These are phyloP conservation scores for Macroteleia sp. DNA, from an alignment of 2,888 invertebrate species.

Conservation along the genomic window DNA sequence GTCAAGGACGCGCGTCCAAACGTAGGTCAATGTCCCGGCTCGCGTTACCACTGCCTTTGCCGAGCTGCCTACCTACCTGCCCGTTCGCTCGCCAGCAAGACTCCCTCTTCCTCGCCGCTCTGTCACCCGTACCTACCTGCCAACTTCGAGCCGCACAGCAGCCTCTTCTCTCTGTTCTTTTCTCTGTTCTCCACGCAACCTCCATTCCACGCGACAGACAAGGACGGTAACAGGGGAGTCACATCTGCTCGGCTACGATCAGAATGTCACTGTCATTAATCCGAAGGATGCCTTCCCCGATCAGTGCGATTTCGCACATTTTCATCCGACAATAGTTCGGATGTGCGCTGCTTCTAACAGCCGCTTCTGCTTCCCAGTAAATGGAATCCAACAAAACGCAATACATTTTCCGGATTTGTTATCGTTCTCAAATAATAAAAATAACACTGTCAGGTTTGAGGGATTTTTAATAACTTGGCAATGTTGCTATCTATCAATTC, in stretches of 20 bases:
- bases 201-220: constrained; percentile 11
- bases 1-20: constrained; percentile 81
- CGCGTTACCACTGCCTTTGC: constrained; percentile 59
- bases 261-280: constrained; percentile 81
- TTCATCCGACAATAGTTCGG: constrained; percentile 18
- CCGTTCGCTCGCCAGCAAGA: constrained; percentile 22
- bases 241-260: constrained; percentile 74
- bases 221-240: constrained; percentile 66
- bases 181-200: constrained; percentile 37
- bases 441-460: too few species aligned
- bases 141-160: too few species aligned
- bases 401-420: too few species aligned
- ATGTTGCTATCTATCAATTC: too few species aligned
- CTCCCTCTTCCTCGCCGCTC: too few species aligned
- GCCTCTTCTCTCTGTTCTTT: too few species aligned
- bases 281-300: constrained; percentile 70
- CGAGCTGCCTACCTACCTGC: constrained; percentile 31
- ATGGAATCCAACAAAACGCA: too few species aligned
- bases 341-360: too few species aligned
- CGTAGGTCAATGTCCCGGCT: constrained; percentile 79
- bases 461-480: too few species aligned
- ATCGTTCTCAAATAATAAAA: too few species aligned
- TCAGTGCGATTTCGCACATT: constrained; percentile 59
- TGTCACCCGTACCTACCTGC: too few species aligned
- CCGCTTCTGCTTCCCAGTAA: too few species aligned